Base-by-base conservation (phyloP, 1,140 invertebrate species). In the Musca domestica region DNA sequence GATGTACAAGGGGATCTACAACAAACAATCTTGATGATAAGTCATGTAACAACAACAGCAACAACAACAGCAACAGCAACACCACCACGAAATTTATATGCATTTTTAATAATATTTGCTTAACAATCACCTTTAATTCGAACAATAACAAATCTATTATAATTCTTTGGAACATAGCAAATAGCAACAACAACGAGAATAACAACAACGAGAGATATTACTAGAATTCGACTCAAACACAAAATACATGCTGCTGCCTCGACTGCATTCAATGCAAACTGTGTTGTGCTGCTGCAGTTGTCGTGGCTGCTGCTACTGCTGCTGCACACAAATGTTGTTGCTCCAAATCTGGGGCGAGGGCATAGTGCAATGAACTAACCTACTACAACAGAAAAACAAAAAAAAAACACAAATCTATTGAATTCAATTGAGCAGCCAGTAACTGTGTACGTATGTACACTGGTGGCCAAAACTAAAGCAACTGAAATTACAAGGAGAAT, bases 321-420 rank as follows among this genome's bases (percentile, higher is more conserved):
- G 34, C 34, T 41, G 34, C 34, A 41, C 34, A 5, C 4, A 9
- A 66, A 48, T 66, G 49, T 66, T 66, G 47, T 66, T 68, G 67
- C 67, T 51, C 58, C 46, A 52, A 66, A 76, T 71, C 70, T 74
- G 71, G 74, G 74, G 73, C 74, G 74, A 76, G 74, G 74, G 74
- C 74, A 76, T 74, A 76, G 74, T 74, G 74, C 74, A 76, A 74
- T 74, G 74, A 76, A 76, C 74, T 76, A 70, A 74, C 76, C 75
- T 77, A 77, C 74, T 75, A 73, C 54, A 17, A n/a, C n/a, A n/a
- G n/a, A 14, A 51, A 51, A n/a, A 15, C 47, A n/a, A 30, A 3
- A 30, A 74, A 76, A 76, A 72, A 74, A 76, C 23, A 23, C 52
- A 51, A 51, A 56, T 56, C 52, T 56, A 56, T 56, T 25, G 34